Conservation (phyloP, 2,113 vertebrate genomes). For the Amphiprion ocellaris region DNA sequence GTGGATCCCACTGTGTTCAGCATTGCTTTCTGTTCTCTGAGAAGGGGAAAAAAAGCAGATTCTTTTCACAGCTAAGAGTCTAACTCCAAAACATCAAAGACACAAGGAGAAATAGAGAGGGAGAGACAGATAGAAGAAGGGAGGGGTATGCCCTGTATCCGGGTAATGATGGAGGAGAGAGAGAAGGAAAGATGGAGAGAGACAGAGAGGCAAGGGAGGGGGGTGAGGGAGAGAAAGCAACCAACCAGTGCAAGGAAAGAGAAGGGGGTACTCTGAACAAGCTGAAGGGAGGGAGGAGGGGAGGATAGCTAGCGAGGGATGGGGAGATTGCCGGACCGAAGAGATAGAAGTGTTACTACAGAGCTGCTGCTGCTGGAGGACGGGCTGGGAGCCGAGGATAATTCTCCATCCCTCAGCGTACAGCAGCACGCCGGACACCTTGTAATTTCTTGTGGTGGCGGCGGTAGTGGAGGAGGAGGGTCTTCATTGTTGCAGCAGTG, state of each 20-base stretch:
- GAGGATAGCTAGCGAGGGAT: conserved; percentile 63
- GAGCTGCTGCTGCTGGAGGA: conserved; percentile 78
- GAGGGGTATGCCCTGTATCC: conserved; percentile 70
- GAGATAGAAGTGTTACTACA: conserved; percentile 86
- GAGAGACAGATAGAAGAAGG: conserved; percentile 30
- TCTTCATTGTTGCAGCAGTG: conserved; percentile 64
- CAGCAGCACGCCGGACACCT: conserved; percentile 58
- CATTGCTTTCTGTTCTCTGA: conserved; percentile 45
- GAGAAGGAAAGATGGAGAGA: conserved; percentile 56
- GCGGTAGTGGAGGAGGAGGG: conserved; percentile 49
- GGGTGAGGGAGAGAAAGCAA: conserved; percentile 49
- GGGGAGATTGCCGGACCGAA: conserved; percentile 72
- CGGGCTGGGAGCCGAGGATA: conserved; percentile 73
- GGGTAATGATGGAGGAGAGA: conserved; percentile 64
- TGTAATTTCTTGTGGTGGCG: conserved; percentile 58
- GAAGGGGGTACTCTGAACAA: conserved; percentile 64
- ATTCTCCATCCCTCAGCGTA: conserved; percentile 74
- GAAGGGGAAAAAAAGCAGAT: conserved; percentile 15
- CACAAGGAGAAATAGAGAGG: conserved; percentile 10
- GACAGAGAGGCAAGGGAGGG: conserved; percentile 43
- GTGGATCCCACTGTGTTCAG: conserved; percentile 58
- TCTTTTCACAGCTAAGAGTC: conserved; percentile 68
- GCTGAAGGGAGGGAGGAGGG: conserved; percentile 63
- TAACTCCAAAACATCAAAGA: conserved; percentile 84
- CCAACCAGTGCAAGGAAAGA: conserved; percentile 77